These are phyloP conservation scores for Coilia nasus DNA, from an alignment of 2,797 vertebrate genomes.

Conservation along the genomic window DNA sequence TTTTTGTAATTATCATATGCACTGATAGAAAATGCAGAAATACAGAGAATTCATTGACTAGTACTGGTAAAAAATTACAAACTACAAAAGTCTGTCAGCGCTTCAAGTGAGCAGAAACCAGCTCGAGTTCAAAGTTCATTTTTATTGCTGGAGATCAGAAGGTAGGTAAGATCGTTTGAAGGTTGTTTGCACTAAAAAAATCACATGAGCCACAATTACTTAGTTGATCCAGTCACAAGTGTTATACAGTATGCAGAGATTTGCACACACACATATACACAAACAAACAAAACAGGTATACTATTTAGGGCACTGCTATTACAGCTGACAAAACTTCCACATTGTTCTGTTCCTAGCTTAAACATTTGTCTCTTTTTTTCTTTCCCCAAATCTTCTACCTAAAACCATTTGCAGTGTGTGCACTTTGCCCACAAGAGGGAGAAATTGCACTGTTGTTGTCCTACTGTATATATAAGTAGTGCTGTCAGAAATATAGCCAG, in stretches of 20 bases:
- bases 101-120: background rate
- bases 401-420: no score
- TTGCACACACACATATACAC: background rate
- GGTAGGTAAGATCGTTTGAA: background rate
- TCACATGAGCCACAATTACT: background rate
- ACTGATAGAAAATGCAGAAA: no score
- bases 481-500: background rate
- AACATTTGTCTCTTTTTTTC: no score
- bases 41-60: no score
- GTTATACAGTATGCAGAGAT: background rate
- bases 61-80: no score
- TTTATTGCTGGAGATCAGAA: background rate
- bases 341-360: no score
- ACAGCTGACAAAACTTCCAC: no score
- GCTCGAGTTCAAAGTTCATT: slow-evolving; percentile 12
- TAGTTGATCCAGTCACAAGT: background rate
- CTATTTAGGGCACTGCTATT: no score
- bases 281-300: background rate
- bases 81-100: no score
- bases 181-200: background rate
- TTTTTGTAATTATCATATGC: no score
- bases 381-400: no score
- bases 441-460: background rate
- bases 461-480: background rate
- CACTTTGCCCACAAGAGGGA: slow-evolving; percentile 8